Evolutionary conservation across 1,140 invertebrate genomes (phyloP), one percentile per base, ranked within the genome.

Genomic region (Sinonovacula constricta): DNA sequence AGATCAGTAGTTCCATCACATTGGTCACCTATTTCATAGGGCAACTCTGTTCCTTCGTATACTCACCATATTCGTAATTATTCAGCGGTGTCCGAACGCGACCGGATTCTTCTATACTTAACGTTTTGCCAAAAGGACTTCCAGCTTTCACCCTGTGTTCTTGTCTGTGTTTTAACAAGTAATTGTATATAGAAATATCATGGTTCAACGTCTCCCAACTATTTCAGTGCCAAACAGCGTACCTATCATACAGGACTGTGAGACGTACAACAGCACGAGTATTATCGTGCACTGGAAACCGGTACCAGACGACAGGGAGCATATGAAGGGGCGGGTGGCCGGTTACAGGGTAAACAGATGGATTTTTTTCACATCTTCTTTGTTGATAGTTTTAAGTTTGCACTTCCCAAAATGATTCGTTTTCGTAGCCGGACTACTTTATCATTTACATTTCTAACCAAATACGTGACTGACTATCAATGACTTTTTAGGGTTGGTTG

Each of bases 201-300:
- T 57, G 12, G 24, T 15, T 30, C 4, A 62, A 7, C 5, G 12
- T 10, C 10, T 63, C 12, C 36, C 36, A 15, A 49, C 22, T 56
- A 2, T 18, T 60, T 62, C 80, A 91, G 97, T 98, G 95, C 97
- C 97, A 1, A 95, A 95, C 87, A 95, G 95, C 15, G 95, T 96
- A 12, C 97, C 97, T 5, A 95, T 96, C 81, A 93, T 95, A 84
- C 95, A 97, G 0, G 91, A 92, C 28, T 95, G 96, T 0, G 81
- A 92, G 7, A 94, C 95, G 0, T 96, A 93, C 88, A 99, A 99
- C 90, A 96, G 96, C 0, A 98, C 98, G 0, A 94, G 97, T 31
- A 92, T 98, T 45, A 97, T 97, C 86, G 95, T 98, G 0, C 95
- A 94, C 12, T 99, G 98, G 98, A 89, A 92, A n/a, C 95, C 97